phyloP scores from a whole-genome alignment of 2,113 vertebrate genomes.

The Pithys albifrons region DNA sequence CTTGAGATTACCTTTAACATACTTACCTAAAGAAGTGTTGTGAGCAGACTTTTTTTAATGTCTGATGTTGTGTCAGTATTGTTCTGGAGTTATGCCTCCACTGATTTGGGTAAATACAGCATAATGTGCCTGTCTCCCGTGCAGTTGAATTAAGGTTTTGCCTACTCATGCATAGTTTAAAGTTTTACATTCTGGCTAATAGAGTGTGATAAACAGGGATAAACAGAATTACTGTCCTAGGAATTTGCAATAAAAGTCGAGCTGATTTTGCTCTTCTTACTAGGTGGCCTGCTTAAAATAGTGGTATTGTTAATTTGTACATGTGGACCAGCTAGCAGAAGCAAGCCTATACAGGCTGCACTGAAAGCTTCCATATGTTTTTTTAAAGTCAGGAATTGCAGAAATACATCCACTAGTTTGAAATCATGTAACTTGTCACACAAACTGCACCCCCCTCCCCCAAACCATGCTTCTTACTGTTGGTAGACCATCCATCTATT shows the following conservation, averaged over 20 bases:
- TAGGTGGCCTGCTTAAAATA: not conserved
- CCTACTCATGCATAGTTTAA: not conserved
- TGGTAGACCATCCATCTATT: not conserved
- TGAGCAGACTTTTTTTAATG: not conserved
- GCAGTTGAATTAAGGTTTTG: not conserved
- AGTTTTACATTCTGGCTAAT: not conserved
- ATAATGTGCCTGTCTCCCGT: not conserved
- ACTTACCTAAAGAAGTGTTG: not conserved
- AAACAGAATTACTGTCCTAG: not conserved
- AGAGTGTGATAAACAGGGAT: not conserved
- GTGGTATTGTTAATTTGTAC: not conserved
- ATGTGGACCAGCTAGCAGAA: not conserved
- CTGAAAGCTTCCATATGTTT: not conserved
- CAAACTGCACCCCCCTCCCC: fast-evolving
- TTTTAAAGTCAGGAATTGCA: not conserved
- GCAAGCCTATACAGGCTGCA: not conserved
- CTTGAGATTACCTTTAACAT: not conserved
- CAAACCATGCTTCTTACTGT: not conserved
- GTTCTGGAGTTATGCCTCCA: not conserved
- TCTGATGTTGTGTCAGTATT: not conserved
- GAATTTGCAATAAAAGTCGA: not conserved
- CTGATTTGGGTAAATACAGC: not conserved
- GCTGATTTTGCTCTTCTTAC: not conserved
- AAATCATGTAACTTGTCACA: not conserved
- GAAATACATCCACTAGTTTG: not conserved